phyloP scores from a whole-genome alignment of 2,113 vertebrate genomes.

The Micronycteris hirsuta region DNA sequence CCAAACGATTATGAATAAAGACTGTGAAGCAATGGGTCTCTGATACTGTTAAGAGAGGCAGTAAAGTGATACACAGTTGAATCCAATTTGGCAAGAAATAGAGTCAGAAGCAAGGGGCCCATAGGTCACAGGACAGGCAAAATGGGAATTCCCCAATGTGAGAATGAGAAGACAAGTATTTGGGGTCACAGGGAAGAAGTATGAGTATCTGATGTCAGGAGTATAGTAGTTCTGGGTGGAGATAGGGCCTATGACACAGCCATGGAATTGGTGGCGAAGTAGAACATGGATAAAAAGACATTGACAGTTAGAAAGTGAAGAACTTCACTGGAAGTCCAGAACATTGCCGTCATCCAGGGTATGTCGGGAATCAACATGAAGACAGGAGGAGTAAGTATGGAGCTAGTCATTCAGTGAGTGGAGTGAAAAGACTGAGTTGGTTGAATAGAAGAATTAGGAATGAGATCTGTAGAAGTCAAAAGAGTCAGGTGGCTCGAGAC shows the following conservation, averaged over 20 bases:
- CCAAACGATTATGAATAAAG: no score
- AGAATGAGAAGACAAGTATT: not conserved
- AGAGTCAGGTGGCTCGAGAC: not conserved
- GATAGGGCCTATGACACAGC: not conserved
- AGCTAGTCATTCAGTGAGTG: not conserved
- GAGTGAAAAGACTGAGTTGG: not conserved
- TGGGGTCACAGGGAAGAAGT: not conserved
- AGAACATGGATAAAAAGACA: not conserved
- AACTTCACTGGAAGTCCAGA: not conserved
- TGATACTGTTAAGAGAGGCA: not conserved
- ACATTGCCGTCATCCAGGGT: not conserved
- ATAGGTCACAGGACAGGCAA: not conserved
- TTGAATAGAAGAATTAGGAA: not conserved
- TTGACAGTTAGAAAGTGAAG: not conserved
- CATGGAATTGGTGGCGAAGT: not conserved
- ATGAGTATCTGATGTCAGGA: not conserved
- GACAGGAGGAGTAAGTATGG: not conserved
- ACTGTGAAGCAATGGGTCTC: not conserved
- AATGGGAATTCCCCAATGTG: not conserved
- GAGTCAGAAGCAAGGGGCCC: not conserved
- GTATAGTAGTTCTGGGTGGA: not conserved
- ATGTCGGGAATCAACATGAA: not conserved
- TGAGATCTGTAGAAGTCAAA: not conserved
- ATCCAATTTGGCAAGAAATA: not conserved
- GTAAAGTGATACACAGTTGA: not conserved